Percentiles rank a stretch among this genome's conserved stretches.
Evolutionary conservation across 1,140 invertebrate genomes (phyloP).

Genomic region (Sinonovacula constricta): DNA sequence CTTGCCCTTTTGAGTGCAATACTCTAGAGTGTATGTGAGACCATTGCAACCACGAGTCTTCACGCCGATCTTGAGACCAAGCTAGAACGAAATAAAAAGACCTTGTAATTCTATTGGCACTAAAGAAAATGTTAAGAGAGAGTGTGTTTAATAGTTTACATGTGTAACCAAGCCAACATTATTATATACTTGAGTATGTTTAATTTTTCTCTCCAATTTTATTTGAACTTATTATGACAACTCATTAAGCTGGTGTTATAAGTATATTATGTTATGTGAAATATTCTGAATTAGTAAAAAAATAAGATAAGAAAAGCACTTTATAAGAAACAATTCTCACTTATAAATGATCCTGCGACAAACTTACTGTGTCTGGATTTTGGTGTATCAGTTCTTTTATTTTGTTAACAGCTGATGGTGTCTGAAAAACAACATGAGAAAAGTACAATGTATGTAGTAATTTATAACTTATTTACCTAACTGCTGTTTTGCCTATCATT

Average conservation of each 20-base stretch:
- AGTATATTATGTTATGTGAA: too few relatives aligned
- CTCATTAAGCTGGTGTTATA: too few relatives aligned
- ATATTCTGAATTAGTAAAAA: too few relatives aligned
- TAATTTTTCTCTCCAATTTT: background rate
- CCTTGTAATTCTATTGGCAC: background rate
- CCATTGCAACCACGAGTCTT: constrained; percentile 98
- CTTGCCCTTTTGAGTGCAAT: constrained; percentile 93
- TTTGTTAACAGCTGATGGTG: constrained; percentile 88
- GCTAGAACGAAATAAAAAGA: constrained; percentile 59
- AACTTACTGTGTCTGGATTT: constrained; percentile 86
- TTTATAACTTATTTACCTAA: too few relatives aligned
- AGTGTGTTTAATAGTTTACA: background rate
- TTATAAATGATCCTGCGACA: constrained; percentile 8
- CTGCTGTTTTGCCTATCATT: too few relatives aligned
- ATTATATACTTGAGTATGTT: background rate
- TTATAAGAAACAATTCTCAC: background rate
- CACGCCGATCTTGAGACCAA: constrained; percentile 95
- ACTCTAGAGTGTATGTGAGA: constrained; percentile 97
- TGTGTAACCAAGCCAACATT: background rate
- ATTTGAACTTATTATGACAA: too few relatives aligned
- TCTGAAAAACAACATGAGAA: too few relatives aligned
- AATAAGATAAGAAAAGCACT: background rate
- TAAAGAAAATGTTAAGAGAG: background rate
- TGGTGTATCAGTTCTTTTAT: constrained; percentile 88
- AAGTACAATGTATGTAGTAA: too few relatives aligned